phyloP scores from a whole-genome alignment of 2,888 invertebrate genomes.

The Clostera curtula region DNA sequence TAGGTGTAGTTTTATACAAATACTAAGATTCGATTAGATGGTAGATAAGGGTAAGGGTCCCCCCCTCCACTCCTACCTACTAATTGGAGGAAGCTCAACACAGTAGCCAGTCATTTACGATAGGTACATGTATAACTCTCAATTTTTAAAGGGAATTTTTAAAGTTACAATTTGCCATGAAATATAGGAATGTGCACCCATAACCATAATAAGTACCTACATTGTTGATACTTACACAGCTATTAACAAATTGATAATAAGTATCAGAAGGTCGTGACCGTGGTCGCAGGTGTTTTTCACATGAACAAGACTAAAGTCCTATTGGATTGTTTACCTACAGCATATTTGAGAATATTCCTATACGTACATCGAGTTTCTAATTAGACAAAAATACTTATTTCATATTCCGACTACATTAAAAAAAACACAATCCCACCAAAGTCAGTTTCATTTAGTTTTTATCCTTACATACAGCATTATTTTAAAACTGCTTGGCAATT shows the following conservation, averaged over 20 bases:
- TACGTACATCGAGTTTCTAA: slow-evolving; percentile 6
- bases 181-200: too few species aligned
- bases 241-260: slow-evolving; percentile 27
- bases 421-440: too few species aligned
- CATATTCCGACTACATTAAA: neutral
- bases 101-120: too few species aligned
- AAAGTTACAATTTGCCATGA: too few species aligned
- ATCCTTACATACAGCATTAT: neutral
- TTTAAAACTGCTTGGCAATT: neutral
- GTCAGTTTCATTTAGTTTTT: neutral
- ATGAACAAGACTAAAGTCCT: slow-evolving; percentile 29
- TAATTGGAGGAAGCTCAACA: too few species aligned
- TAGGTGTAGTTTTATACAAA: too few species aligned
- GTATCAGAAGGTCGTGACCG: slow-evolving; percentile 32
- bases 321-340: slow-evolving; percentile 29
- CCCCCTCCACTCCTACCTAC: too few species aligned
- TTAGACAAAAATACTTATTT: slow-evolving; percentile 5
- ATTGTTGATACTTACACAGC: slow-evolving; percentile 26
- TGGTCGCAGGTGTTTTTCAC: slow-evolving; percentile 40
- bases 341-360: slow-evolving; percentile 16
- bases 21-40: too few species aligned
- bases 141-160: too few species aligned
- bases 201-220: too few species aligned
- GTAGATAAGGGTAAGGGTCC: too few species aligned
- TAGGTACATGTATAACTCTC: too few species aligned